A percentile compares a stretch with the other conserved stretches of the same genome.
phyloP scores from a whole-genome alignment of 2,113 vertebrate species.

The Ptilorrhoa leucosticta region DNA sequence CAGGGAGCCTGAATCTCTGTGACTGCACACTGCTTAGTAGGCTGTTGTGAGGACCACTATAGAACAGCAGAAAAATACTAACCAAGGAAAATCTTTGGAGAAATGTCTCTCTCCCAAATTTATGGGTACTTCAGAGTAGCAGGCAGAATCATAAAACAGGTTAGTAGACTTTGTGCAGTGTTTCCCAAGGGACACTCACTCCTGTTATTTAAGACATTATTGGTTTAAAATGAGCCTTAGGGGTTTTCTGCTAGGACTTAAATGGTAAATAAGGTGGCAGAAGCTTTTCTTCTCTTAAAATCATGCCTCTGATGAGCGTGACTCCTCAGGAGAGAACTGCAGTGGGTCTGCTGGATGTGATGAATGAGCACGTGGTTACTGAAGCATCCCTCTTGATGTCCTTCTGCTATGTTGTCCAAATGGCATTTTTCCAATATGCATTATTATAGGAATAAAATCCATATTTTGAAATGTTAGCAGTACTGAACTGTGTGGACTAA shows the following conservation, averaged over 20 bases:
- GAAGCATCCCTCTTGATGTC: neutral
- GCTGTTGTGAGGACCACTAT: neutral
- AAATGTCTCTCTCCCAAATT: neutral
- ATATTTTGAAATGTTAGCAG: neutral
- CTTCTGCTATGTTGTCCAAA: neutral
- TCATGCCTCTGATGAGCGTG: neutral
- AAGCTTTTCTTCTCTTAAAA: neutral
- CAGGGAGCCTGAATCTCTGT: neutral
- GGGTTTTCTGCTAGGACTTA: neutral
- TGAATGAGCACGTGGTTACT: neutral
- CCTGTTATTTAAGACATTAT: constrained; percentile 3
- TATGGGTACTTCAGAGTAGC: neutral
- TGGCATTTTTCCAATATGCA: neutral
- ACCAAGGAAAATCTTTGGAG: neutral
- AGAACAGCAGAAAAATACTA: neutral
- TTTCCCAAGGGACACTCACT: neutral
- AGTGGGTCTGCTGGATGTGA: neutral
- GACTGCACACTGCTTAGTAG: neutral
- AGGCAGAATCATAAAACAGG: neutral
- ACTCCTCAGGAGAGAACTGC: neutral
- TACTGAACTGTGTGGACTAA: neutral
- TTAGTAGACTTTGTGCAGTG: neutral
- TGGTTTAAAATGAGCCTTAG: neutral
- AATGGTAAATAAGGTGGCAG: neutral
- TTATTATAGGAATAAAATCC: neutral